Evolutionary conservation across 2,888 invertebrate species (phyloP), one percentile per base, ranked within the genome.

Genomic region (Halictus ligatus): DNA sequence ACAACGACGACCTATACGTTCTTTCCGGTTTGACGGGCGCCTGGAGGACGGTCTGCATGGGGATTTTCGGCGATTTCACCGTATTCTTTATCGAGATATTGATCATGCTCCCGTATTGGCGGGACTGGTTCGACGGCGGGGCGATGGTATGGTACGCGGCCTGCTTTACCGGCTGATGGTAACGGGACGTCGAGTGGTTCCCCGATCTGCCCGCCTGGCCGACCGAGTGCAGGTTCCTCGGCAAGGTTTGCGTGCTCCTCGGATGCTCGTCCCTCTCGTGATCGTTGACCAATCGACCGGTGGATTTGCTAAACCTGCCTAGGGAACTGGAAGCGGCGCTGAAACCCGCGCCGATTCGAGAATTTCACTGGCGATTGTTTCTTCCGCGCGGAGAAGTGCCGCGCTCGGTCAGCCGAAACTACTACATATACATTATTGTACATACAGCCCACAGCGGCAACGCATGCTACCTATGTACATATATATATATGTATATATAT

Each of bases 271-370:
- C 95, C 95, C 95, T 95, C 95, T 96, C 95, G 95, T 97, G 95
- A 89, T 96, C 96, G 88, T 95, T 95, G 84, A 96, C 95, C 91
- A 98, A 95, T 85, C 98, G 97, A 94, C 97, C 97, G 75, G 97
- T 97, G 40, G 98, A 97, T 95, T 98, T 98, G 96, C 98, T 98
- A 95, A 98, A 97, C 89, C 98, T 97, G 85, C 98, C 98, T 92
- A 98, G 96, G 60, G 98, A 98, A 92, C 97, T 96, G 94, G 96
- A 97, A 94, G 97, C 97, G 89, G 96, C 96, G 95, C 97, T 97
- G 96, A 89, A 97, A 96, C 93, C 58, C 50, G 95, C 86, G 87
- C 43, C 86, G 80, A 81, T 83, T 83, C 85, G 81, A 94, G 71
- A 76, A 84, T 60, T 83, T 71, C 78, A 84, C 83, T 71, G 71